Percentiles rank a stretch among this genome's conserved stretches.
Conservation (phyloP, 2,888 invertebrate genomes). For the Ophioninae sp. region DNA sequence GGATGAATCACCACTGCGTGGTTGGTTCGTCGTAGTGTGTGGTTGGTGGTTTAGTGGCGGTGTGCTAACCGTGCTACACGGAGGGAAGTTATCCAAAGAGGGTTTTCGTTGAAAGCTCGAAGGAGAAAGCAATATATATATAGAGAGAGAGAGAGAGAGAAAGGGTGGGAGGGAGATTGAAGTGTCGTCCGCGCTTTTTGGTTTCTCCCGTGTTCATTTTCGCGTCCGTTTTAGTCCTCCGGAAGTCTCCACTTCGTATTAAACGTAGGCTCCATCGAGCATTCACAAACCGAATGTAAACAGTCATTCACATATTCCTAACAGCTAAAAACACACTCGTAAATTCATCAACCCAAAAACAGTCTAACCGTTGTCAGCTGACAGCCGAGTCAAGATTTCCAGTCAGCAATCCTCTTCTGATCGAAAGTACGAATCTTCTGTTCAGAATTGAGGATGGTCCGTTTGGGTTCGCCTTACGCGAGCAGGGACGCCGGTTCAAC, state of each 20-base stretch:
- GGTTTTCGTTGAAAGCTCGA: conserved; percentile 42
- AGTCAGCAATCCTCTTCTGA: too few species aligned
- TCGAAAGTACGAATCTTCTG: background rate
- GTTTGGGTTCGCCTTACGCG: conserved; percentile 32
- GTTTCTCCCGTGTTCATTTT: conserved; percentile 30
- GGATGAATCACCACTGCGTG: conserved; percentile 7
- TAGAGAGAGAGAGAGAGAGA: conserved; percentile 3
- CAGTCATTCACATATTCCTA: background rate
- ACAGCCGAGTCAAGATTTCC: too few species aligned
- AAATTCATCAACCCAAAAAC: too few species aligned
- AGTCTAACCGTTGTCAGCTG: too few species aligned
- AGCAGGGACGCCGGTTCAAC: conserved; percentile 50
- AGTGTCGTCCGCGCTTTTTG: conserved; percentile 47
- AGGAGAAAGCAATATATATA: too few species aligned
- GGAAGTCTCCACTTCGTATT: background rate
- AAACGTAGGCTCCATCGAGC: background rate
- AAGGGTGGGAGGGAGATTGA: background rate
- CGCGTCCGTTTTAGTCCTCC: conserved; percentile 4
- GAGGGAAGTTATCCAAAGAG: conserved; percentile 41
- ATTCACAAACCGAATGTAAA: too few species aligned
- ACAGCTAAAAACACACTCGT: too few species aligned
- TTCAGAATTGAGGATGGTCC: conserved; percentile 62
- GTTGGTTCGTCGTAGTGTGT: conserved; percentile 38
- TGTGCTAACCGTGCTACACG: conserved; percentile 3
- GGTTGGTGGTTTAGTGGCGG: conserved; percentile 31